phyloP scores from a whole-genome alignment of 2,113 vertebrate species.

The Cromileptes altivelis region DNA sequence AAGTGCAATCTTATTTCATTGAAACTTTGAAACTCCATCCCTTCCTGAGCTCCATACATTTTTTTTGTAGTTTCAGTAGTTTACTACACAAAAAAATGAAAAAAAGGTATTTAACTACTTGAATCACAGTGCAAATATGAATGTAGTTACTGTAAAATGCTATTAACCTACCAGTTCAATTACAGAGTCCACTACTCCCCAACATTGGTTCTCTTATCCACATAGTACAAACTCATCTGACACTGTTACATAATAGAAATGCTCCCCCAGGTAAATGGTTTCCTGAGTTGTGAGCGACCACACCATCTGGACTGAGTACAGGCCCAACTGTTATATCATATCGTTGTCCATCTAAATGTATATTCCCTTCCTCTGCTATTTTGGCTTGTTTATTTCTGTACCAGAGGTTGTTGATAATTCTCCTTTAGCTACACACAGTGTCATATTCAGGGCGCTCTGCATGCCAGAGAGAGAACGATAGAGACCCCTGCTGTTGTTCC shows the following conservation, averaged over 20 bases:
- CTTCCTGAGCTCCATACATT: no score
- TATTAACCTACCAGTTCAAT: no score
- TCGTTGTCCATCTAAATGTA: constrained; percentile 51
- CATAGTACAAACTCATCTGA: neutral
- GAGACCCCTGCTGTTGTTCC: constrained; percentile 39
- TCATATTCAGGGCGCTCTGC: constrained; percentile 56
- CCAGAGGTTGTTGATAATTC: constrained; percentile 71
- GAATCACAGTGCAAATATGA: no score
- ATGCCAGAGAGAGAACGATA: constrained; percentile 8
- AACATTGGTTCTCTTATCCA: neutral
- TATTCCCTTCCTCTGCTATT: constrained; percentile 74
- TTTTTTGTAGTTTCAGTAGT: no score
- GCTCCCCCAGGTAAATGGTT: neutral
- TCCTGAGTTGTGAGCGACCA: constrained; percentile 49
- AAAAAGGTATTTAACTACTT: no score
- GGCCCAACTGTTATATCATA: constrained; percentile 56
- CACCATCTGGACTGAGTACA: constrained; percentile 44
- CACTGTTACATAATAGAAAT: neutral
- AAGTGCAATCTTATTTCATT: no score
- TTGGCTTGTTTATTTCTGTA: constrained; percentile 75
- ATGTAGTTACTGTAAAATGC: no score
- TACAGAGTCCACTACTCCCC: no score
- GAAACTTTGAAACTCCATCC: no score
- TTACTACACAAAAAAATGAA: no score
- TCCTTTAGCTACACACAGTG: constrained; percentile 60